phyloP scores from a whole-genome alignment of 2,888 invertebrate genomes.

The Lasiommata megera region DNA sequence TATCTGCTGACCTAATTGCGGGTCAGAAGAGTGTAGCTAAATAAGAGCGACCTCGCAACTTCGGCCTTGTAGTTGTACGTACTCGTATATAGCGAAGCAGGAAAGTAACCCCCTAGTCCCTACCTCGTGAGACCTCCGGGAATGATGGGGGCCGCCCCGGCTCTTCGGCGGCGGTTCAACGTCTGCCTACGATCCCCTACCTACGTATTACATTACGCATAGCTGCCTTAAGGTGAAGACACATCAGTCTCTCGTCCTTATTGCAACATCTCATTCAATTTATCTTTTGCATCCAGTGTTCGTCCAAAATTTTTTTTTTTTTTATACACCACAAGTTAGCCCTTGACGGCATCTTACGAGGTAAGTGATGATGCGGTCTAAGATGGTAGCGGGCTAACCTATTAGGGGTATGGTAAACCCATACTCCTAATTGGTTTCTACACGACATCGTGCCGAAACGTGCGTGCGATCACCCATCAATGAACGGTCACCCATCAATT shows the following conservation, averaged over 20 bases:
- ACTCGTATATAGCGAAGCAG: constrained; percentile 29
- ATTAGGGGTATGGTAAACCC: no score
- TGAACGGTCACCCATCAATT: no score
- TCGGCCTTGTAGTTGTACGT: constrained; percentile 29
- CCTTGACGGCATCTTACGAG: no score
- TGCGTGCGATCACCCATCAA: no score
- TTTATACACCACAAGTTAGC: no score
- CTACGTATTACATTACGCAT: constrained; percentile 31
- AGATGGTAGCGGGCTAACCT: no score
- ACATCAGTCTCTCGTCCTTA: neutral
- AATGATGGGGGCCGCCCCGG: constrained; percentile 57
- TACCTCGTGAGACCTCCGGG: constrained; percentile 54
- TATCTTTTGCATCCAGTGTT: no score
- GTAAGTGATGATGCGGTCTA: no score
- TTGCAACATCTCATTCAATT: no score
- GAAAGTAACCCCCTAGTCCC: constrained; percentile 40
- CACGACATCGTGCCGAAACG: no score
- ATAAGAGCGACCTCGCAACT: constrained; percentile 31
- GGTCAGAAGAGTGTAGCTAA: constrained; percentile 31
- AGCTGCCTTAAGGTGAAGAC: constrained; percentile 14
- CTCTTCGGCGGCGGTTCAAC: constrained; percentile 38
- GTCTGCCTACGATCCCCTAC: constrained; percentile 30
- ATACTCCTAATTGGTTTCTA: no score
- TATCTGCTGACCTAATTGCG: constrained; percentile 34
- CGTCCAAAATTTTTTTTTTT: no score